Evolutionary conservation across 2,888 invertebrate species (phyloP), one percentile per base, ranked within the genome.

Genomic region (Latrodectus elegans): DNA sequence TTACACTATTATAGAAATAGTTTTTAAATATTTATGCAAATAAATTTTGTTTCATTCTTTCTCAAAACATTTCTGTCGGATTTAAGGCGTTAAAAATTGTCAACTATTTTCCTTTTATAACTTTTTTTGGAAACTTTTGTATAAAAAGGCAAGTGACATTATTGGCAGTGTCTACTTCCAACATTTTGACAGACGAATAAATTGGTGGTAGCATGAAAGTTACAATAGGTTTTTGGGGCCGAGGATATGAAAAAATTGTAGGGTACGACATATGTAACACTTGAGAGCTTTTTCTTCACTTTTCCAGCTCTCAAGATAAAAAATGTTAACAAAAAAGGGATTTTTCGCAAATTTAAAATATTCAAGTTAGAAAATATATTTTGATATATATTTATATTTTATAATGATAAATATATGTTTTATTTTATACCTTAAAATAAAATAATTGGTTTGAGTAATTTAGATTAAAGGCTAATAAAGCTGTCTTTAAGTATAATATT

Each of bases 181-280:
- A 60, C 55, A 60, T 79, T 80, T 73, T 80, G 80, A 80, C 80
- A 72, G 80, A 52, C 80, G 80, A 73, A 80, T 80, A 80, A 80
- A 80, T 80, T 80, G 80, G 80, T 80, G 64, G 72, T 64, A 72
- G 65, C 80, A 80, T 72, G 73, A 72, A 80, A 65, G 64, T 80
- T 65, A 72, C 70, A 71, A 79, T 71, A 79, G 79, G 60, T 55
- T 70, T 26, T 38, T 38, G 38, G 38, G 38, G 6, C 38, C 4
- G 22, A 49, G 26, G 52, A 52, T 12, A 71, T 64, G 64, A 73
- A 73, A 26, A 72, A 79, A 80, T 71, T 73, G 72, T 49, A 80
- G 72, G 72, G 53, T 38, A 38, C 38, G 38, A 80, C 72, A 64
- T 70, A 60, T 79, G 60, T 70, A 71, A 53, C 70, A 79, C 71